Evolutionary conservation across 1,140 invertebrate genomes (phyloP), one percentile per base, ranked within the genome.

Genomic region (Rhizoglyphus robini): DNA sequence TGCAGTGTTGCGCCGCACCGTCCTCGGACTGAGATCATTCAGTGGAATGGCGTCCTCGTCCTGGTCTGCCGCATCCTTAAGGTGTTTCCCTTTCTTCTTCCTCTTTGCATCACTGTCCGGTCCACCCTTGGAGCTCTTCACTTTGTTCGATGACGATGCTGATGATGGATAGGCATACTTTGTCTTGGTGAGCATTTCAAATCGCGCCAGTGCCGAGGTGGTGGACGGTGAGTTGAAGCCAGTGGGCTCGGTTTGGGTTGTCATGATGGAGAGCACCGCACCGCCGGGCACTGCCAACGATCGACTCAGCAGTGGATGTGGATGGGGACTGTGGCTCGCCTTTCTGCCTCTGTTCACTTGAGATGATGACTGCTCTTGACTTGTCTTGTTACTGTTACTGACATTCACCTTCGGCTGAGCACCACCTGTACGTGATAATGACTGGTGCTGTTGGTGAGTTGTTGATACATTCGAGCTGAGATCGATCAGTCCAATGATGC

Each of bases 401-500:
- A n/a, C n/a, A n/a, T n/a, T n/a, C n/a, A n/a, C n/a, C n/a, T n/a
- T n/a, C n/a, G 8, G 36, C 18, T 41, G 36, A 41, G 36, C 8
- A 41, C 18, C 36, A 41, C 8, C 18, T 18, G 36, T 11, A 41
- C n/a, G n/a, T 41, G 8, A 41, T 11, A 11, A 23, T 27, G 20
- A 60, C 25, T 60, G 15, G 58, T 32, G 3, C 8, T 15, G 1
- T 13, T 1, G 30, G 11, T 2, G 29, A n/a, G 4, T n/a, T 29
- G 8, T 60, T 8, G 58, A 30, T 61, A 30, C 30, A 25, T 3
- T 20, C 15, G 8, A 23, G 27, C 25, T 34, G 27, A 8, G 60
- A 41, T 65, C 96, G 86, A 72, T 96, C 93, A 98, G 78, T 51
- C 85, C 83, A 4, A 90, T 92, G 63, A 98, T 96, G 75, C 94